Conservation (phyloP, 1,140 invertebrate genomes). For the Diplogasteroides magnus region DNA sequence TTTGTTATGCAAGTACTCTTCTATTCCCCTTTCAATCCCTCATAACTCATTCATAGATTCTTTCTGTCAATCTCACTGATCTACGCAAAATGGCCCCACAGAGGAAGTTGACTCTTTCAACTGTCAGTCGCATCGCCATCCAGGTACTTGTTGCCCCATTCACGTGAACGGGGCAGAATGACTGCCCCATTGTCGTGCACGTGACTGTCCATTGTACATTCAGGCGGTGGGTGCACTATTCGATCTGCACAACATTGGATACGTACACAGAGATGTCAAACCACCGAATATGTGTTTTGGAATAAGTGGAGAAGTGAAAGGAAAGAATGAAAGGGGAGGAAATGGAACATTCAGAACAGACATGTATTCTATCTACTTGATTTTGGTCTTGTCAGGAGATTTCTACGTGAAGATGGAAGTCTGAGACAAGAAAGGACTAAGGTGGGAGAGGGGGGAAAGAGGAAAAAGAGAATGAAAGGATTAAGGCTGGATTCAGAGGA, state of each 20-base stretch:
- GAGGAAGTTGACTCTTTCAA: constrained; percentile 88
- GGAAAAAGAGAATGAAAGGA: not conserved
- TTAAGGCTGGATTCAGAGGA: constrained; percentile 87
- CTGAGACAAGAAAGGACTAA: constrained; percentile 66
- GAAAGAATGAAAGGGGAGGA: not conserved
- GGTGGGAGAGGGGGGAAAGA: not conserved
- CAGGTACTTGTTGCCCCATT: constrained; percentile 70
- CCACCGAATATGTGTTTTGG: constrained; percentile 60
- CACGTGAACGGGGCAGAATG: no score
- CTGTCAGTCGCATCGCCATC: constrained; percentile 81
- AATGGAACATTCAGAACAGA: constrained; percentile 24
- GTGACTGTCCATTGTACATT: no score
- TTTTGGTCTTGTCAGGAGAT: constrained; percentile 93
- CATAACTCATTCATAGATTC: constrained; percentile 81
- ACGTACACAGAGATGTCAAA: constrained; percentile 96
- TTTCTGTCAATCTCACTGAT: constrained; percentile 93
- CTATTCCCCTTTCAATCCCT: not conserved
- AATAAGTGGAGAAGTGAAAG: constrained; percentile 22
- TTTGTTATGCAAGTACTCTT: not conserved
- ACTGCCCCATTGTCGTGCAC: not conserved
- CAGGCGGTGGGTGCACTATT: constrained; percentile 67
- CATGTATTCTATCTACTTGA: constrained; percentile 70
- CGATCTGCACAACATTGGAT: constrained; percentile 94
- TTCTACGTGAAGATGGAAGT: constrained; percentile 77
- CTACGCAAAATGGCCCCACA: constrained; percentile 77